Evolutionary conservation across 1,140 invertebrate genomes (phyloP).

Genomic region (Drosophila busckii): DNA sequence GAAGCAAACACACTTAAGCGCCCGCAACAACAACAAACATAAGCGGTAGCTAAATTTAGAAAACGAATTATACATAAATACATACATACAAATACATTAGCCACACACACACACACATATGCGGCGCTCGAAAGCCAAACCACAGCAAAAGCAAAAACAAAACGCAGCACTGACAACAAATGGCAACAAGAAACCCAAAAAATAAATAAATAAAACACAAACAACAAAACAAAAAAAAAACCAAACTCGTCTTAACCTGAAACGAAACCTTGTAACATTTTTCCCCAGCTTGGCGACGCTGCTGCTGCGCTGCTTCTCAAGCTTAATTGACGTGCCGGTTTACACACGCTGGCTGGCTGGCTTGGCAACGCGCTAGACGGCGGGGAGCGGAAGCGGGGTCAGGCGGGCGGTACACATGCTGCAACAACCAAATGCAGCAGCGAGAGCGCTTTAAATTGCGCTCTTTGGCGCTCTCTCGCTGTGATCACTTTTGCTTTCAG

Average conservation of each 20-base stretch:
- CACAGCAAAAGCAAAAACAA: conserved; percentile 23
- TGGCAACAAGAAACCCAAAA: conserved; percentile 54
- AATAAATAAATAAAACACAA: conserved; percentile 36
- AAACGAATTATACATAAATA: conserved; percentile 34
- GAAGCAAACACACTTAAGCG: conserved; percentile 24
- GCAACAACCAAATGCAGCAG: conserved; percentile 6
- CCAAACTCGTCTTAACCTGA: conserved; percentile 77
- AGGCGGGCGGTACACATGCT: conserved; percentile 8
- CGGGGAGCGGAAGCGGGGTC: conserved; percentile 1
- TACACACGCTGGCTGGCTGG: conserved; percentile 19
- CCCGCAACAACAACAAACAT: conserved; percentile 14
- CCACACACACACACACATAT: conserved; percentile 4
- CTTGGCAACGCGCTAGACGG: conserved; percentile 16
- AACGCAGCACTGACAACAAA: conserved; percentile 38
- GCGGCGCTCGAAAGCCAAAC: conserved; percentile 28
- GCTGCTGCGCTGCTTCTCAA: conserved; percentile 46
- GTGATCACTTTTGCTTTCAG: conserved; percentile 78
- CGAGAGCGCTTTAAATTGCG: conserved; percentile 32
- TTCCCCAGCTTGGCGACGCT: conserved; percentile 60
- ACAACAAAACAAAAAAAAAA: conserved; percentile 30
- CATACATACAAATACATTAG: neutral
- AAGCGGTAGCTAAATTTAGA: conserved; percentile 66
- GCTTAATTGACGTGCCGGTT: conserved; percentile 61
- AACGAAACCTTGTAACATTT: conserved; percentile 78
- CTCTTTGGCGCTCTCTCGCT: conserved; percentile 25